Conservation (phyloP, 2,113 vertebrate species). For the Poecile atricapillus region DNA sequence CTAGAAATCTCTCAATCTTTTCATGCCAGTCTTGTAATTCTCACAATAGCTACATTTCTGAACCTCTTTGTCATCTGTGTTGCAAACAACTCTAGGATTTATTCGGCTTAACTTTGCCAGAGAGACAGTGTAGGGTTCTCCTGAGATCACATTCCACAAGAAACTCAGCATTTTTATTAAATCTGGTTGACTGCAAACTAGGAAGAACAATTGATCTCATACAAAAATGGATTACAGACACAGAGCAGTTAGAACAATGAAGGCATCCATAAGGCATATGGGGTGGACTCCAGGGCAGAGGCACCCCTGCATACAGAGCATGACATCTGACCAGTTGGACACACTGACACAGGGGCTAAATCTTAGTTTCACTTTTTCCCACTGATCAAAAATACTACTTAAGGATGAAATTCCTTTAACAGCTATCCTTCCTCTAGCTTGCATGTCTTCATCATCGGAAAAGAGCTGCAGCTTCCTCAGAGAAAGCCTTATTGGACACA, state of each 20-base stretch:
- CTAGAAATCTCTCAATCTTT: background rate
- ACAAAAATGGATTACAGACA: background rate
- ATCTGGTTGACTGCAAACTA: background rate
- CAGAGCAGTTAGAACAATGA: background rate
- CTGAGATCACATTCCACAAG: background rate
- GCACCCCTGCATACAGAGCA: background rate
- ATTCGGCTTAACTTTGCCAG: background rate
- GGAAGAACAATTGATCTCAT: background rate
- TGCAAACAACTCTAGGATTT: background rate
- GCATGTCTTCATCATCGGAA: background rate
- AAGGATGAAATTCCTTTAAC: background rate
- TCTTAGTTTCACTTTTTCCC: background rate
- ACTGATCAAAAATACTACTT: background rate
- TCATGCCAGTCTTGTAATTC: background rate
- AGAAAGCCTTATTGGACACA: background rate
- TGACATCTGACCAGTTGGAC: accelerated
- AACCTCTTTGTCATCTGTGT: background rate
- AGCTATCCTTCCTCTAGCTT: background rate
- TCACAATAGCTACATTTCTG: background rate
- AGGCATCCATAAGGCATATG: background rate
- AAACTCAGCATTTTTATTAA: background rate
- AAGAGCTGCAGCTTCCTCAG: background rate
- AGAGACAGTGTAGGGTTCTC: background rate
- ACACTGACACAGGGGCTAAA: background rate
- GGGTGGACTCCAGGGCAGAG: background rate